These are phyloP conservation scores for Apotomis betuletana DNA, from an alignment of 2,888 invertebrate species.

Conservation along the genomic window DNA sequence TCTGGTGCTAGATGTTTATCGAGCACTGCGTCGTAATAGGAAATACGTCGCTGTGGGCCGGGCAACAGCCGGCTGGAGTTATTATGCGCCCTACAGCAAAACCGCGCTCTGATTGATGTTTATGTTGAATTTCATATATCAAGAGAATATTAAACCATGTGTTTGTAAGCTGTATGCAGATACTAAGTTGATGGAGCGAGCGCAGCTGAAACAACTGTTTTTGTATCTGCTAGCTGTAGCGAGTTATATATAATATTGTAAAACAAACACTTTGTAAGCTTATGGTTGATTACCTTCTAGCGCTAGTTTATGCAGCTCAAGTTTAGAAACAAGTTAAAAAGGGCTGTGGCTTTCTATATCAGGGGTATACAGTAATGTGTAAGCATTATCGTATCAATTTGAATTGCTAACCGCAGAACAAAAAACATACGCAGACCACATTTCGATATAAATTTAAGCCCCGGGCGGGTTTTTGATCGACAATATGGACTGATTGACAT, in stretches of 20 bases:
- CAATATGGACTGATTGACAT: not conserved
- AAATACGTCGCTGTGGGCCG: conserved; percentile 29
- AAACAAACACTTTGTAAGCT: conserved; percentile 18
- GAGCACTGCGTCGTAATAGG: conserved; percentile 28
- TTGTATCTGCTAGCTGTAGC: not conserved
- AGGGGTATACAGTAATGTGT: not conserved
- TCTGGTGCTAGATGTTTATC: conserved; percentile 40
- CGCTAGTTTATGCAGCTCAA: conserved; percentile 1
- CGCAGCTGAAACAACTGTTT: conserved; percentile 19
- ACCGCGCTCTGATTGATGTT: conserved; percentile 17
- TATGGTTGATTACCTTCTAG: conserved; percentile 13
- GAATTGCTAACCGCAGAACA: not conserved
- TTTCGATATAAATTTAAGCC: not conserved
- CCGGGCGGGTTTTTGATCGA: not conserved
- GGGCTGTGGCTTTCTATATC: not conserved
- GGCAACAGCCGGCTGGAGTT: conserved; percentile 21
- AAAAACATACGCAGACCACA: not conserved
- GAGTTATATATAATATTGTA: conserved; percentile 6
- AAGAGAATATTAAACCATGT: conserved; percentile 10
- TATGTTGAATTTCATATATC: conserved; percentile 20
- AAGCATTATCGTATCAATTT: not conserved
- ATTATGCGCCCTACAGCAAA: conserved; percentile 21
- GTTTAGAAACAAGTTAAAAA: not conserved
- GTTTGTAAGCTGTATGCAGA: conserved; percentile 7
- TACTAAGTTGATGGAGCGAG: conserved; percentile 17